Evolutionary conservation across 37 sponge, comb jelly and placozoan species (phyloP).

Genomic region (Oscarella lobularis): DNA sequence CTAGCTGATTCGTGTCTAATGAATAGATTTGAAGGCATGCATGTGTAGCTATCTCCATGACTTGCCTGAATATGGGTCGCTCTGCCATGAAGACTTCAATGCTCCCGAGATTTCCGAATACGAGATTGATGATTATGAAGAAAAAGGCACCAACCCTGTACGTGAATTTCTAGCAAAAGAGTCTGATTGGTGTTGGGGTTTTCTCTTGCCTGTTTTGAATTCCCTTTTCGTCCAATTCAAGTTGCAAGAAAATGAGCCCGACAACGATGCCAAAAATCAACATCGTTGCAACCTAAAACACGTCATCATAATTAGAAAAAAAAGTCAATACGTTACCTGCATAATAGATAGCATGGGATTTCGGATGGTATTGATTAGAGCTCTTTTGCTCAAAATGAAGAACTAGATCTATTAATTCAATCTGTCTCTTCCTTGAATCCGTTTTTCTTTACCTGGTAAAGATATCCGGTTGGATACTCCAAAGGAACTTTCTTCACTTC

Average conservation of each 20-base stretch:
- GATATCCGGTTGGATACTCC: not conserved
- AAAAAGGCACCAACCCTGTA: not conserved
- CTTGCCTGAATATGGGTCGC: not conserved
- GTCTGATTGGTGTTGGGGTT: too few relatives aligned
- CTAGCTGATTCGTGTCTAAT: not conserved
- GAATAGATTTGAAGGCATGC: not conserved
- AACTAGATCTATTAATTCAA: not conserved
- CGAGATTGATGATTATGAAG: not conserved
- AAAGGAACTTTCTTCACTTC: too few relatives aligned
- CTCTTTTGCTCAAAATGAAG: not conserved
- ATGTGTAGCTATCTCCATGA: not conserved
- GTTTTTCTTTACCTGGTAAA: not conserved
- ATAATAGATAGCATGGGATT: not conserved
- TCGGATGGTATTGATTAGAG: too few relatives aligned
- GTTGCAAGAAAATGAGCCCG: not conserved
- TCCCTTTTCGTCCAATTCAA: not conserved
- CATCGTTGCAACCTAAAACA: not conserved
- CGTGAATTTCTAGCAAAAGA: too few relatives aligned
- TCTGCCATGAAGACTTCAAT: not conserved
- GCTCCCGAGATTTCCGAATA: not conserved
- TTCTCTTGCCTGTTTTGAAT: constrained; percentile 4
- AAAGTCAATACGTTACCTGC: not conserved
- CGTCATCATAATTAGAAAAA: not conserved
- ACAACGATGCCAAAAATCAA: not conserved
- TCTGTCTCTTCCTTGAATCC: too few relatives aligned